Percentiles rank a stretch among this genome's conserved stretches.
Conservation (phyloP, 1,140 invertebrate genomes). For the Reticulitermes speratus region DNA sequence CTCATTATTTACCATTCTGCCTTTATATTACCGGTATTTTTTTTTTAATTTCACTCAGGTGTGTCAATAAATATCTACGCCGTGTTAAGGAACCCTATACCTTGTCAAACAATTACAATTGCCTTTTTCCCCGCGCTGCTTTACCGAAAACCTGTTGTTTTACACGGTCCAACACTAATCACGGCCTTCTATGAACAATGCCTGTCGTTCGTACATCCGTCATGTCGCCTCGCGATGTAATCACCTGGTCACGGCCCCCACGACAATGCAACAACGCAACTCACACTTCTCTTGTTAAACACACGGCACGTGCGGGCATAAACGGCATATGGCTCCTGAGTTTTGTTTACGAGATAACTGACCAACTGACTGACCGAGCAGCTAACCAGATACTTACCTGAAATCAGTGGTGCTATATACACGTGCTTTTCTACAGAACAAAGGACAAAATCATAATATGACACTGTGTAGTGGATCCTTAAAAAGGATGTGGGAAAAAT, state of each 20-base stretch:
- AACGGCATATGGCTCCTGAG: neutral
- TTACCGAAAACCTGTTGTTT: constrained; percentile 3
- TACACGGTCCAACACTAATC: neutral
- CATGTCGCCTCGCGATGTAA: neutral
- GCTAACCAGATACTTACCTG: no score
- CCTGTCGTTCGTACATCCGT: constrained; percentile 17
- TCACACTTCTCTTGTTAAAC: neutral
- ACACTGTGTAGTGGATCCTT: no score
- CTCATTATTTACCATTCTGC: no score
- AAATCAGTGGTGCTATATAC: no score
- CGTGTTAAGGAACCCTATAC: neutral
- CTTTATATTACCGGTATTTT: no score
- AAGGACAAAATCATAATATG: no score
- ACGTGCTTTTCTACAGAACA: no score
- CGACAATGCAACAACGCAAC: neutral
- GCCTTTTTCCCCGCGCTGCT: no score
- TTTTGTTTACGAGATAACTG: no score
- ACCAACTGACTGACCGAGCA: no score
- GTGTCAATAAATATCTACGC: neutral
- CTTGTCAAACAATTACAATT: neutral
- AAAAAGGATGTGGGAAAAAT: no score
- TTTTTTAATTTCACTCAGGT: neutral
- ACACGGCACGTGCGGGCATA: neutral
- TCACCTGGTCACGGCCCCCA: constrained; percentile 5
- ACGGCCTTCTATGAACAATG: constrained; percentile 3